Evolutionary conservation across 1,140 invertebrate genomes (phyloP).

Genomic region (Aphelinus atriplicis): DNA sequence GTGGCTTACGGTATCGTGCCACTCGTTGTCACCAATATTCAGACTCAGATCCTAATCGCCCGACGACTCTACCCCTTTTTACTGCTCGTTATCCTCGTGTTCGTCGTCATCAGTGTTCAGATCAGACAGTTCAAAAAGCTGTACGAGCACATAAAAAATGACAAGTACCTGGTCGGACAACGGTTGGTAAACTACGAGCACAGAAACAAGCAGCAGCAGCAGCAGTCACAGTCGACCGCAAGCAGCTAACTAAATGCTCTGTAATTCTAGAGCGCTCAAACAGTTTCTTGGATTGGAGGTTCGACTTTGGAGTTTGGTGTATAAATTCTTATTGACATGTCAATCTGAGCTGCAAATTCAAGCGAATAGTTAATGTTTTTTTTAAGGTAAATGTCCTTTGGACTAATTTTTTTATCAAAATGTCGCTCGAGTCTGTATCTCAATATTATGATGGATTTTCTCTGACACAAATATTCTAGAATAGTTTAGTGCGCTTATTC

Average conservation of each 20-base stretch:
- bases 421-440: no score
- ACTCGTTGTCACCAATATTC: slow-evolving; percentile 77
- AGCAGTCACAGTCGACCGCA: slow-evolving; percentile 57
- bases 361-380: no score
- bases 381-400: no score
- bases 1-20: slow-evolving; percentile 86
- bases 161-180: slow-evolving; percentile 97
- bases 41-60: slow-evolving; percentile 80
- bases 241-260: slow-evolving; percentile 52
- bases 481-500: no score
- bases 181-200: slow-evolving; percentile 95
- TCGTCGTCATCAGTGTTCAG: slow-evolving; percentile 80
- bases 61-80: slow-evolving; percentile 93
- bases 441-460: no score
- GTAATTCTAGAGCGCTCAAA: not conserved
- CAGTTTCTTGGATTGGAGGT: slow-evolving; percentile 27
- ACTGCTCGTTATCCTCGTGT: slow-evolving; percentile 75
- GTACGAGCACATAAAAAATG: slow-evolving; percentile 99
- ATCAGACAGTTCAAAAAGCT: slow-evolving; percentile 92
- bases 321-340: no score
- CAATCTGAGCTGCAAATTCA: no score
- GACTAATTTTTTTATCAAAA: no score
- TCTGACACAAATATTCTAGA: no score
- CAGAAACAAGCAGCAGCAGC: slow-evolving; percentile 70
- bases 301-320: not conserved